A percentile compares a stretch with the other conserved stretches of the same genome.
These are phyloP conservation scores for Enoplosus armatus DNA, from an alignment of 2,797 vertebrate species.

Conservation along the genomic window DNA sequence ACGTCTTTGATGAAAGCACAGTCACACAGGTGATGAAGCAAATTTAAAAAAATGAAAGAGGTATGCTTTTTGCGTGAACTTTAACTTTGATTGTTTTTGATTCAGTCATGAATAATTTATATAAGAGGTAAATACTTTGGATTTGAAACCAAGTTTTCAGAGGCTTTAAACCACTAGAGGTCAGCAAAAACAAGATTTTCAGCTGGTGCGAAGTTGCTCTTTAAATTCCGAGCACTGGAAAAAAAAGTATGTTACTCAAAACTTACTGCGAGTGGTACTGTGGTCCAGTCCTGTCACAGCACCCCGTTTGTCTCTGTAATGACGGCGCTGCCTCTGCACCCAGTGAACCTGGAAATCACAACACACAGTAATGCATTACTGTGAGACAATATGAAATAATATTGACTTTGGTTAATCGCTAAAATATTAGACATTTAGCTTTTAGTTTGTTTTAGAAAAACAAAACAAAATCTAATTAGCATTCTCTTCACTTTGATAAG, in stretches of 20 bases:
- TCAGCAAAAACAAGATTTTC: not conserved
- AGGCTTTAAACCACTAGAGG: not conserved
- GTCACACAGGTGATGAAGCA: not conserved
- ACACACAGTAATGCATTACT: slow-evolving; percentile 5
- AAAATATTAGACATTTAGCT: not conserved
- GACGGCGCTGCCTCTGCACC: slow-evolving; percentile 62
- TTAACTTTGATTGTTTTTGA: not conserved
- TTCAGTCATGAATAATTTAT: not conserved
- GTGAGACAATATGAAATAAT: not conserved
- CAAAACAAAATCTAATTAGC: not conserved
- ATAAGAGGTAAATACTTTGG: not conserved
- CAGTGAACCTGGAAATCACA: slow-evolving; percentile 64
- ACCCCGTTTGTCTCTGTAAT: slow-evolving; percentile 62
- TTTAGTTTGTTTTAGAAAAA: not conserved
- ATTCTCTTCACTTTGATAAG: not conserved
- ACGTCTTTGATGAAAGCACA: not conserved
- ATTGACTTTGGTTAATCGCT: not conserved
- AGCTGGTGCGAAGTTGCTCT: not conserved
- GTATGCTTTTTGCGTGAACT: not conserved
- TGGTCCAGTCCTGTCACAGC: slow-evolving; percentile 30
- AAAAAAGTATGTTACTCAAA: not conserved
- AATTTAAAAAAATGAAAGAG: not conserved
- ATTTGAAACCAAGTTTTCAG: not conserved
- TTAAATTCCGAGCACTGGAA: not conserved
- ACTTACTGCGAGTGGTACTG: slow-evolving; percentile 41